Evolutionary conservation across 2,888 invertebrate species (phyloP), one percentile per base, ranked within the genome.

Genomic region (Phasia obesa): DNA sequence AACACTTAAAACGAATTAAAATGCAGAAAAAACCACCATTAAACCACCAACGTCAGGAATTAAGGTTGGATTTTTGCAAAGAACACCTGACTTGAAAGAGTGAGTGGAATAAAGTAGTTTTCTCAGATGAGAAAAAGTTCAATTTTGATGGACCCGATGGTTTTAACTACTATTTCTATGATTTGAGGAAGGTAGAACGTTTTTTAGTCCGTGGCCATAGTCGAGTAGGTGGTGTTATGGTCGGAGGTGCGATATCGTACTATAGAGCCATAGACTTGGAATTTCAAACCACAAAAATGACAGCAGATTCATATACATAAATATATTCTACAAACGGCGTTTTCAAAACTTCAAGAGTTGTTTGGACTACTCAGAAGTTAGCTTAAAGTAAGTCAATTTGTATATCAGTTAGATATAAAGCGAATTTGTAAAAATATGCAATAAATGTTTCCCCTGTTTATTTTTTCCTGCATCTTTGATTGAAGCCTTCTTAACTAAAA

Each of bases 131-230:
- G 27, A 27, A 27, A 27, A 27, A 27, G 15, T 55, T 55, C 25
- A 25, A 55, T 55, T 55, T 27, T 53, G n/a, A 25, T 51, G 35
- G n/a, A n/a, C n/a, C n/a, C n/a, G n/a, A n/a, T 35, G 51, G 49
- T 9, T 65, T 65, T 49, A 65, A 35, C 27, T 62, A 27, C n/a
- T 59, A 49, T 17, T 59, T 71, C 11, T 35, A 59, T 42, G 71
- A 60, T 60, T 38, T 53, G 23, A 44, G 51, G 17, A 71, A 60
- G 21, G 19, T 19, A 31, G 51, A 71, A 42, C 25, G 57, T 47
- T 65, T 51, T 49, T 35, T 57, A 17, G 57, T 9, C 31, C 31
- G 57, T 35, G 17, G 47, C 19, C 2, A 47, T 47, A 17, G 47
- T 47, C 31, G 17, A 11, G 17, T 17, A 11, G 31, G 55, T 27